These are phyloP conservation scores for Dynastes maya DNA, from an alignment of 2,888 invertebrate genomes.

Conservation along the genomic window DNA sequence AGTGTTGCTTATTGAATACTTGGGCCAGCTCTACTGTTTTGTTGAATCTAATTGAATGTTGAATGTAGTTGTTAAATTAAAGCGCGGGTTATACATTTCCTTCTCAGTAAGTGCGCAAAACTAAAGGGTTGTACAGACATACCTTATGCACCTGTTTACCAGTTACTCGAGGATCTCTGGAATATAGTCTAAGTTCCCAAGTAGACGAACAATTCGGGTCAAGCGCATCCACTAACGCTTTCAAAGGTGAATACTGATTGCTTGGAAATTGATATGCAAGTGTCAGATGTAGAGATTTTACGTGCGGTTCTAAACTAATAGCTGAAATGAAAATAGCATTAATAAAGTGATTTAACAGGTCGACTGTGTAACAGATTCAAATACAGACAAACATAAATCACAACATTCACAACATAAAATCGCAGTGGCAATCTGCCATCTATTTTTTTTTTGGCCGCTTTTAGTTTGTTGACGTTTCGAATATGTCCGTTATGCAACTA, in stretches of 20 bases:
- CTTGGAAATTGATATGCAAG: slow-evolving; percentile 90
- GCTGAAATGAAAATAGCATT: slow-evolving; percentile 70
- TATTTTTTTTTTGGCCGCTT: slow-evolving; percentile 1
- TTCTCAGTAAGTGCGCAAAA: too few relatives aligned
- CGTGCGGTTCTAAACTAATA: slow-evolving; percentile 84
- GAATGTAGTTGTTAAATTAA: too few relatives aligned
- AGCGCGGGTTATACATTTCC: too few relatives aligned
- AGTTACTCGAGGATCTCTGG: slow-evolving; percentile 84
- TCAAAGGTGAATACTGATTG: slow-evolving; percentile 80
- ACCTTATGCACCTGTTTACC: slow-evolving; percentile 77
- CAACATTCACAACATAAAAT: neutral
- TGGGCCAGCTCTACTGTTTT: too few relatives aligned
- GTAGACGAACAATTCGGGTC: slow-evolving; percentile 78
- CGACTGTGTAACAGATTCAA: neutral
- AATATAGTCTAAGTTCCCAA: slow-evolving; percentile 92
- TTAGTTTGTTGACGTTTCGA: neutral
- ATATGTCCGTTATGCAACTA: neutral
- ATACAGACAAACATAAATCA: neutral
- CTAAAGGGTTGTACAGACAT: slow-evolving; percentile 11
- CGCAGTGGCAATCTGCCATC: neutral
- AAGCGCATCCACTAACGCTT: slow-evolving; percentile 82
- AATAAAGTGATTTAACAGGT: slow-evolving; percentile 51
- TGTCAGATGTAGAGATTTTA: slow-evolving; percentile 90
- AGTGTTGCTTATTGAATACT: too few relatives aligned
- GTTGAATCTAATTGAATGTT: too few relatives aligned